Evolutionary conservation across 2,113 vertebrate genomes (phyloP), one percentile per base, ranked within the genome.

Genomic region (Passer montanus): DNA sequence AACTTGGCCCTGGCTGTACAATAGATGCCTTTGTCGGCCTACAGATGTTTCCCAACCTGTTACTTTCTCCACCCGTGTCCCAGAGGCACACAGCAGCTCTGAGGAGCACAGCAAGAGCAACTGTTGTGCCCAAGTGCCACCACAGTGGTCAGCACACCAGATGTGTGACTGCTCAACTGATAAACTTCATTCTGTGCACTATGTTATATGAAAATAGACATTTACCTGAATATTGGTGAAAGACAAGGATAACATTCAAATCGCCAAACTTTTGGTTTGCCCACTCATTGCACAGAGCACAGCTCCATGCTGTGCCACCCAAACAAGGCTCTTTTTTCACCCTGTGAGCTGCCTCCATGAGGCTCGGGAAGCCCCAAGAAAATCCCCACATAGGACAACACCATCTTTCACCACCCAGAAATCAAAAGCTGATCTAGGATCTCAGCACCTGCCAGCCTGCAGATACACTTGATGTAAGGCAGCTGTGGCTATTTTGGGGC

Each of bases 131-230:
- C 1, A 12, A 39, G 47, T 4, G 43, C 39, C 56, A 30, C 24
- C 16, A 2, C 19, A 72, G 39, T 3, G 13, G 21, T 5, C 30
- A 41, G n/a, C 13, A 30, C 44, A 11, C 3, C 14, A 56, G 5
- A 15, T 7, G 30, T 1, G 33, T 5, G 3, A 24, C 15, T 9
- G 26, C 30, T 33, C 15, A 56, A 15, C 20, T 3, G 4, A 66
- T 13, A 3, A 67, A 17, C 37, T 22, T 39, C 23, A 4, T 17
- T 59, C 20, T 17, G 30, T 43, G 39, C 0, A 0, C 30, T 31
- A 6, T 0, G 0, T 15, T 30, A 53, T 3, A 22, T 0, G 0
- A 68, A 41, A 23, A 60, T 0, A 6, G 28, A 43, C 24, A 28
- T 64, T 35, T 18, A 75, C 33, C 62, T 31, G 12, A 41, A 13